Percentiles rank a stretch among this genome's conserved stretches.
These are phyloP conservation scores for Enteromius radiatus DNA, from an alignment of 2,797 vertebrate species.

Conservation along the genomic window DNA sequence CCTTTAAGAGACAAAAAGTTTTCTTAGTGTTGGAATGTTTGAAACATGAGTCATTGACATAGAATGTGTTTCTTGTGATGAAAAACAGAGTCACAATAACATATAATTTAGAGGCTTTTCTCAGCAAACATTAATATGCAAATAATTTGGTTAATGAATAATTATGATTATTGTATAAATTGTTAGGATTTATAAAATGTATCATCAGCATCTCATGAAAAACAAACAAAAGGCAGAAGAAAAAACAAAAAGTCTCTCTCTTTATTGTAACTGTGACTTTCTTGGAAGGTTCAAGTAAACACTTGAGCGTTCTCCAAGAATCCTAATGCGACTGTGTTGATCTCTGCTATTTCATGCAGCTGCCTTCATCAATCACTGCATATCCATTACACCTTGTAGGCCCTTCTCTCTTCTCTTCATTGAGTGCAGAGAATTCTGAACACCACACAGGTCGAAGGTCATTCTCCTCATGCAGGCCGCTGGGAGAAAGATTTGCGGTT, in stretches of 20 bases:
- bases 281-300: conserved; percentile 50
- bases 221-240: neutral
- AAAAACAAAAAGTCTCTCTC: neutral
- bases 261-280: conserved; percentile 34
- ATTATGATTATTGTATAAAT: neutral
- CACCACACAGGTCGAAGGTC: conserved; percentile 24
- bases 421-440: conserved; percentile 30
- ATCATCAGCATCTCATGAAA: neutral
- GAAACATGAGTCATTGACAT: neutral
- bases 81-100: neutral
- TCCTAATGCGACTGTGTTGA: conserved; percentile 29
- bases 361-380: conserved; percentile 59
- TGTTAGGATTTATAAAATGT: neutral
- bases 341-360: conserved; percentile 56
- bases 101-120: too few relatives aligned
- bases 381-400: conserved; percentile 37
- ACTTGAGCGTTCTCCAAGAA: conserved; percentile 45
- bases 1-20: neutral
- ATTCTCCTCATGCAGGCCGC: conserved; percentile 3
- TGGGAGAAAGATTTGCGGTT: conserved; percentile 6
- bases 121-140: neutral
- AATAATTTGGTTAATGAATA: neutral
- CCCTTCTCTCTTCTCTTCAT: conserved; percentile 23
- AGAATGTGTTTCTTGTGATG: neutral
- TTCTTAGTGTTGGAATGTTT: neutral